Evolutionary conservation across 2,113 vertebrate genomes (phyloP).

Genomic region (Prunella himalayana): DNA sequence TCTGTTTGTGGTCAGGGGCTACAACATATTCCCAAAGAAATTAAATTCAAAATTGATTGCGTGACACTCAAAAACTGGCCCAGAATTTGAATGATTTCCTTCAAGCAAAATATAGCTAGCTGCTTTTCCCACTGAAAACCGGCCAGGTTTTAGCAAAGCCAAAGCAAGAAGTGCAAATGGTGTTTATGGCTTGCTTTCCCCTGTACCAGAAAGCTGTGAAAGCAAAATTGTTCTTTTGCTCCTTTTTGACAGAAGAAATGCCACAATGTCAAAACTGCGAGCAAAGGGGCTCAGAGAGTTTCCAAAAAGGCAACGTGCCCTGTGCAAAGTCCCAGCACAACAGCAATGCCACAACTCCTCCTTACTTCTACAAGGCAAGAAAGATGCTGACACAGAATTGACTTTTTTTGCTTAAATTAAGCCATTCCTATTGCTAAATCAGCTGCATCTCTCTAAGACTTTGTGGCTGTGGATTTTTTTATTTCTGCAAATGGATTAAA

Average conservation of each 20-base stretch:
- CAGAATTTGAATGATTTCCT: slow-evolving; percentile 9
- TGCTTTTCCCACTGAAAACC: neutral
- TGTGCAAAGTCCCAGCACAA: neutral
- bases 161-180: neutral
- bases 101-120: neutral
- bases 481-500: neutral
- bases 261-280: neutral
- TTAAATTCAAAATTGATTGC: slow-evolving; percentile 47
- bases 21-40: slow-evolving; percentile 56
- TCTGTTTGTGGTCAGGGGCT: slow-evolving; percentile 34
- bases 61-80: neutral
- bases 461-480: neutral
- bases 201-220: neutral
- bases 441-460: neutral
- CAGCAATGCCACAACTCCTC: neutral
- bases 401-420: neutral
- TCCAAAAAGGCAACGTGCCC: neutral
- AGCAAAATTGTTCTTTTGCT: slow-evolving; percentile 12
- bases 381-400: neutral
- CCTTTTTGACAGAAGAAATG: neutral
- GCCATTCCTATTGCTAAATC: neutral
- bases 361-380: neutral
- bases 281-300: neutral
- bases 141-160: neutral
- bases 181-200: neutral